phyloP scores from a whole-genome alignment of 2,888 invertebrate species.

The Anticlea derivata region DNA sequence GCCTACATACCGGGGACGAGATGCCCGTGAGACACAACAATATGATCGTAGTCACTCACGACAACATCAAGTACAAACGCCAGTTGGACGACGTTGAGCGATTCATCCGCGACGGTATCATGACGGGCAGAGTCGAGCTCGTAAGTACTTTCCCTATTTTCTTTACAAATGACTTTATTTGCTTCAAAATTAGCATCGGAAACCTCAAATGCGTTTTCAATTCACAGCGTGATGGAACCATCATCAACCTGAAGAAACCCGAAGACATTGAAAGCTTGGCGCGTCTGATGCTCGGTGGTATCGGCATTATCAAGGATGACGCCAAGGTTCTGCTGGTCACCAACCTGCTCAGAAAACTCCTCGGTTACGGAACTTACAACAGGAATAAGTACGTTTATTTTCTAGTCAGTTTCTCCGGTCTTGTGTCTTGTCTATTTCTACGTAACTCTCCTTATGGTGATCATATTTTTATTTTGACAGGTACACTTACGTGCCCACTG shows the following conservation, averaged over 20 bases:
- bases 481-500: slow-evolving; percentile 82
- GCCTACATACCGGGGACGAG: slow-evolving; percentile 81
- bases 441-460: too few relatives aligned
- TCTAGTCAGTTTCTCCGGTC: too few relatives aligned
- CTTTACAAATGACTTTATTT: neutral
- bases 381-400: slow-evolving; percentile 65
- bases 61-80: slow-evolving; percentile 57
- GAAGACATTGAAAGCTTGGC: slow-evolving; percentile 87
- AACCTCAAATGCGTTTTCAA: slow-evolving; percentile 13
- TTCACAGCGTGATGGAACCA: slow-evolving; percentile 80
- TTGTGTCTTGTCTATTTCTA: too few relatives aligned
- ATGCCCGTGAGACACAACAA: slow-evolving; percentile 82
- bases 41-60: slow-evolving; percentile 50
- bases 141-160: slow-evolving; percentile 49
- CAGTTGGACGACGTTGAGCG: slow-evolving; percentile 73
- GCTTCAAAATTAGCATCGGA: neutral
- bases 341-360: slow-evolving; percentile 62
- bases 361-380: slow-evolving; percentile 68
- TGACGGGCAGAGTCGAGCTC: slow-evolving; percentile 63
- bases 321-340: slow-evolving; percentile 75
- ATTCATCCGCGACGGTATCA: slow-evolving; percentile 78
- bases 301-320: slow-evolving; percentile 81
- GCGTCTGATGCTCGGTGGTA: slow-evolving; percentile 86
- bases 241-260: slow-evolving; percentile 85
- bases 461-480: too few relatives aligned